Evolutionary conservation across 2,888 invertebrate species (phyloP).

Genomic region (Plebejus melissa): DNA sequence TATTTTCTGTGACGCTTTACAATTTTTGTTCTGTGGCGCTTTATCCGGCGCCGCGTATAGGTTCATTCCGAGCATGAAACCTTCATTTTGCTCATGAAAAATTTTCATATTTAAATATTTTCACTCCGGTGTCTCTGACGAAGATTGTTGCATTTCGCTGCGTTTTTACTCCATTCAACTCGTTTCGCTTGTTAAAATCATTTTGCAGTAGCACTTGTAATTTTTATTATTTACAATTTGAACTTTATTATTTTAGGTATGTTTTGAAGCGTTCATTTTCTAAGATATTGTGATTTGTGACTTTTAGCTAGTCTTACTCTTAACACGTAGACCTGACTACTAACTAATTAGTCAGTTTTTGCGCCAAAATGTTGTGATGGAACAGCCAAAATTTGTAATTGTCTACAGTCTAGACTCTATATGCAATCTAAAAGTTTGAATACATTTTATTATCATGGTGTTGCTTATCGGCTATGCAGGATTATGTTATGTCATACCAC

Average conservation of each 20-base stretch:
- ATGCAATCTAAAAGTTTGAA: too few relatives aligned
- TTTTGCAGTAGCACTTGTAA: background rate
- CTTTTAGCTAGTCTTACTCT: background rate
- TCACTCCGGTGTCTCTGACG: background rate
- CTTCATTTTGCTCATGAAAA: slow-evolving; percentile 20
- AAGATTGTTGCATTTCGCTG: slow-evolving; percentile 6
- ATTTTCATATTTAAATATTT: slow-evolving; percentile 19
- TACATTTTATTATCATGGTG: too few relatives aligned
- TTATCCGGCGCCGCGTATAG: slow-evolving; percentile 24
- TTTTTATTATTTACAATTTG: background rate
- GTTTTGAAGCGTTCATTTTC: background rate
- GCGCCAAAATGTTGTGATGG: too few relatives aligned
- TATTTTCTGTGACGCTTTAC: slow-evolving; percentile 26
- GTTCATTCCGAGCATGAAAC: slow-evolving; percentile 23
- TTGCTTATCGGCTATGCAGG: too few relatives aligned
- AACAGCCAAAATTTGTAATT: too few relatives aligned
- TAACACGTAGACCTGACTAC: too few relatives aligned
- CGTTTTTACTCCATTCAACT: background rate
- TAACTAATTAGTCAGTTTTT: too few relatives aligned
- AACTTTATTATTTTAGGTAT: background rate
- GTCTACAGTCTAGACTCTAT: too few relatives aligned
- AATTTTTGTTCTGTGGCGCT: slow-evolving; percentile 28
- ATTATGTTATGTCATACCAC: too few relatives aligned
- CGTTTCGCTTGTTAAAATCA: background rate
- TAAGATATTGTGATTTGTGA: background rate